Base-by-base conservation (phyloP, 2,888 invertebrate genomes). In the Conchocele bisecta region DNA sequence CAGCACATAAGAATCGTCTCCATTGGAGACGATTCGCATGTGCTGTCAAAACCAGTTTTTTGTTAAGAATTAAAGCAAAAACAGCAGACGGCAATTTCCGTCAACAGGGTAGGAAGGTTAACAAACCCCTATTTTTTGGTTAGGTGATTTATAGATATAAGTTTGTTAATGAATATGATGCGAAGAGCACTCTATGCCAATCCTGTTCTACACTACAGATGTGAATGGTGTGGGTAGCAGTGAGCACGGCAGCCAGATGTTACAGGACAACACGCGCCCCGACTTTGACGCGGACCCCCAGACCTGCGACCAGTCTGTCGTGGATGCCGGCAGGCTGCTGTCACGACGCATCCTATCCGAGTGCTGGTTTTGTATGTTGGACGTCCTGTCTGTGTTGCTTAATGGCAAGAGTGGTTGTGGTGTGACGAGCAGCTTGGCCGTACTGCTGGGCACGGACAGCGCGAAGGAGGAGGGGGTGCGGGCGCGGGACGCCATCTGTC, bases 291-390 rank as follows among this genome's bases (percentile, higher is more conserved):
- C n/a, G n/a, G n/a, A n/a, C n/a, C n/a, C n/a, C n/a, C n/a, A n/a
- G n/a, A n/a, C n/a, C n/a, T n/a, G n/a, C n/a, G n/a, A n/a, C n/a
- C n/a, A n/a, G n/a, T n/a, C n/a, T n/a, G n/a, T n/a, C n/a, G n/a
- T n/a, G n/a, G n/a, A 57, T 76, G 4, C 77, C 89, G 89, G 89
- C 48, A 87, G 85, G 75, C 91, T 91, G 75, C 87, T 93, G 57
- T 89, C 92, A n/a, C 88, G 92, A 3, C 89, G 95, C 65, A 94
- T 98, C 35, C 91, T 98, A 54, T 96, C 96, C 0, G 96, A 96
- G 84, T 97, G 97, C 86, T 98, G 98, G 98, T 95, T 95, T 39
- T 96, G 96, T 0, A 95, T 97, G 93, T 94, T 98, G 69, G 95
- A 95, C 17, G 96, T 98, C 0, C 92, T 98, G 17, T 96, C 97